Evolutionary conservation across 2,888 invertebrate genomes (phyloP), one percentile per base, ranked within the genome.

Genomic region (Dione juno): DNA sequence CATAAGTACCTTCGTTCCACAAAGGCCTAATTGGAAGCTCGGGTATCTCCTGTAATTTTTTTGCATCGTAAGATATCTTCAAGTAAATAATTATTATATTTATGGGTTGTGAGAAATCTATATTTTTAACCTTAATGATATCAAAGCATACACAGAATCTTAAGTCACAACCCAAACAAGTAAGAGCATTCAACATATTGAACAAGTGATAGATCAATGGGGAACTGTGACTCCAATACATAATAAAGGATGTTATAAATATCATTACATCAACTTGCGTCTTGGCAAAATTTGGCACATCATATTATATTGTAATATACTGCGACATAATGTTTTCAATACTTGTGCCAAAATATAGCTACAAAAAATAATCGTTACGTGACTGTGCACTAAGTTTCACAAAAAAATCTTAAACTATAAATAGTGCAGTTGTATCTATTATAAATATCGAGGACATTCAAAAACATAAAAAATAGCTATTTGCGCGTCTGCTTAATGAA

Each of bases 21-120:
- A 84, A 87, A 66, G 81, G 79, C 79, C 88, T 89, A 76, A 76
- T 78, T 40, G 82, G 79, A 61, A 84, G 79, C 75, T 90, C 90
- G n/a, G 77, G 76, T 74, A 81, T 82, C 76, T 92, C 90, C 92
- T 92, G 79, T 61, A 84, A 78, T 45, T 10, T 48, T 10, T 35
- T 11, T 45, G 8, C 10, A 8, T 40, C 3, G 3, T 41, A 41
- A n/a, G n/a, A 35, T n/a, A n/a, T n/a, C 3, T 41, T 13, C 1
- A 59, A 19, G 3, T 41, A 13, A 21, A 59, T 59, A 41, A 11
- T 13, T 21, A 14, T 0, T 19, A 8, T 41, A 54, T 8, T 13
- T 41, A 21, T 19, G 35, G 16, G 6, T 43, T 52, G 10, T 43
- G 35, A 14, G 10, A 48, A 50, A 13, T 21, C 1, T 37, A 1